Conservation (phyloP, 2,797 vertebrate genomes). For the Phoebastria nigripes region DNA sequence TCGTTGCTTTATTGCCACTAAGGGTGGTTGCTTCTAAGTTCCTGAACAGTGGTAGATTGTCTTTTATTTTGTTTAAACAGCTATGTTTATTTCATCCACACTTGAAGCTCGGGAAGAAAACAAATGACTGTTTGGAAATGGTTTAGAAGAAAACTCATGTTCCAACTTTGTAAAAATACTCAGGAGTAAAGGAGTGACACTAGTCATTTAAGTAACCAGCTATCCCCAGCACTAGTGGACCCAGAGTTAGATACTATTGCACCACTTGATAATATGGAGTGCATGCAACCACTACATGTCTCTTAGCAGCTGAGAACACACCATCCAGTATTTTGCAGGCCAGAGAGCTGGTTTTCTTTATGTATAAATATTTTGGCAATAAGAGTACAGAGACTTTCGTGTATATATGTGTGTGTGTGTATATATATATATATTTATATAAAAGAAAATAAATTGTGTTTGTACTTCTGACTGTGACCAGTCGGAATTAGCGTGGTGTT, state of each 20-base stretch:
- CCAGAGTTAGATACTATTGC: not conserved
- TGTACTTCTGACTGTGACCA: not conserved
- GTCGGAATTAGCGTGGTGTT: not conserved
- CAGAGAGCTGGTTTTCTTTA: not conserved
- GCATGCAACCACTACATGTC: not conserved
- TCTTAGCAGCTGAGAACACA: not conserved
- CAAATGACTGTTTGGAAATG: not conserved
- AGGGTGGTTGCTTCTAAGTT: not conserved
- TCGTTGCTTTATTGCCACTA: not conserved
- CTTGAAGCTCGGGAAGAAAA: not conserved
- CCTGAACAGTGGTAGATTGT: not conserved
- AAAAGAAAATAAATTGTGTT: not conserved
- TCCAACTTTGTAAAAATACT: not conserved
- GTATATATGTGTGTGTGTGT: fast-evolving
- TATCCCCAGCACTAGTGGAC: not conserved
- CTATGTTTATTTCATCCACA: not conserved
- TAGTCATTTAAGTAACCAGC: not conserved
- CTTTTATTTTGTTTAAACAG: not conserved
- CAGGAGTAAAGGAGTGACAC: not conserved
- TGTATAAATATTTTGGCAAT: not conserved
- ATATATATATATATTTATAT: too few species aligned
- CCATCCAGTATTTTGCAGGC: not conserved
- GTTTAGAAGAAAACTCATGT: not conserved
- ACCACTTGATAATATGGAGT: not conserved
- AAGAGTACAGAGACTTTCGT: not conserved